Percentiles rank a stretch among this genome's conserved stretches.
Evolutionary conservation across 2,113 vertebrate genomes (phyloP).

Genomic region (Eurystomus gularis): DNA sequence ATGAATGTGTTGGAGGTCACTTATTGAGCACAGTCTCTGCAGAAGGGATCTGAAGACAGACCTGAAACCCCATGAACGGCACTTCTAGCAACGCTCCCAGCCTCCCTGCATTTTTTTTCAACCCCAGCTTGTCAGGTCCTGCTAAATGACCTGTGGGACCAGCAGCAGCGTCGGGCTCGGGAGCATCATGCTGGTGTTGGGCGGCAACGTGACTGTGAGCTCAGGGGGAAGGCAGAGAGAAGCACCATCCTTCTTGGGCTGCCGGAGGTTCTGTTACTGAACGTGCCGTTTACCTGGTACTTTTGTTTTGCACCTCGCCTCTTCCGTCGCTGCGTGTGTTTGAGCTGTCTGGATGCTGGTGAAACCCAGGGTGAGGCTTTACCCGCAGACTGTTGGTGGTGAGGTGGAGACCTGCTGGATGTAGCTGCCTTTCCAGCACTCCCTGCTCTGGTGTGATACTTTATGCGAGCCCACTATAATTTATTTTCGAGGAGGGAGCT

Average conservation of each 20-base stretch:
- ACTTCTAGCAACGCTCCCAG: slow-evolving; percentile 21
- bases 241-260: not conserved
- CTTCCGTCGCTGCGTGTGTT: not conserved
- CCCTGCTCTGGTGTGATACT: not conserved
- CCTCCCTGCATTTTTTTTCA: not conserved
- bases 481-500: not conserved
- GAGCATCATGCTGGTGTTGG: rapidly evolving
- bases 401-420: not conserved
- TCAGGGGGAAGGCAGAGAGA: not conserved
- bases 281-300: not conserved
- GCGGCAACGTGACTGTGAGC: rapidly evolving
- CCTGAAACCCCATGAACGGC: not conserved
- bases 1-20: not conserved
- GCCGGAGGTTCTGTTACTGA: not conserved
- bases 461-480: not conserved
- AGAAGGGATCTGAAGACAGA: slow-evolving; percentile 60
- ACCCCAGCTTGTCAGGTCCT: slow-evolving; percentile 8
- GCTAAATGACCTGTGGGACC: not conserved
- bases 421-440: not conserved
- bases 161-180: not conserved
- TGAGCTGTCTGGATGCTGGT: not conserved
- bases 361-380: not conserved
- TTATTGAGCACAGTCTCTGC: slow-evolving; percentile 46
- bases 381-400: not conserved
- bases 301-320: not conserved